Evolutionary conservation across 2,797 vertebrate species (phyloP).

Genomic region (Acipenser transmontanus): DNA sequence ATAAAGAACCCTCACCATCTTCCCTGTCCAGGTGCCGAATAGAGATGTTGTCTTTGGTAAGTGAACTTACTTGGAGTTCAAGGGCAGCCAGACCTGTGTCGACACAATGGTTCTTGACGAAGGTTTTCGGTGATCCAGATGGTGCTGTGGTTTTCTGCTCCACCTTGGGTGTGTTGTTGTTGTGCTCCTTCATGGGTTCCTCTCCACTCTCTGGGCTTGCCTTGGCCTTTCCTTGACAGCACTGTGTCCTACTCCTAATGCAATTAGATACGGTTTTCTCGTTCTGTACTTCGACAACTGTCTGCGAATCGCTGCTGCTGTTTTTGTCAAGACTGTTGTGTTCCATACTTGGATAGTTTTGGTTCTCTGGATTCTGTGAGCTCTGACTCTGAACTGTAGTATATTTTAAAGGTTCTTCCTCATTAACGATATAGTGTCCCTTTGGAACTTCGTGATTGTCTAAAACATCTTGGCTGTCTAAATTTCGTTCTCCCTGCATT

Average conservation of each 20-base stretch:
- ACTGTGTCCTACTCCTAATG: neutral
- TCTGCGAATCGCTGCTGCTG: too few species aligned
- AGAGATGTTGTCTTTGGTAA: neutral
- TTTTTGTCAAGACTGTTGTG: too few species aligned
- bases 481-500: too few species aligned
- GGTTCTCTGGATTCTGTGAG: too few species aligned
- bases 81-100: constrained; percentile 33
- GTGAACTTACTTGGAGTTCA: constrained; percentile 25
- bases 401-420: too few species aligned
- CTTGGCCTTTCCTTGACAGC: constrained; percentile 12
- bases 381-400: too few species aligned
- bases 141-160: constrained; percentile 9
- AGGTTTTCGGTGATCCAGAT: constrained; percentile 21
- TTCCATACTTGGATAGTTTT: too few species aligned
- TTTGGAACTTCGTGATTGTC: too few species aligned
- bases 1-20: neutral
- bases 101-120: constrained; percentile 23
- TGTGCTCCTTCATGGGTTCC: constrained; percentile 36
- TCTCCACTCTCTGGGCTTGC: constrained; percentile 13
- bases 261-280: too few species aligned
- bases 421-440: too few species aligned
- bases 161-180: constrained; percentile 38
- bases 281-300: too few species aligned
- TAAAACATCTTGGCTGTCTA: too few species aligned
- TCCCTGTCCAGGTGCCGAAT: neutral